A percentile compares a stretch with the other conserved stretches of the same genome.
phyloP scores from a whole-genome alignment of 2,113 vertebrate species.

The Crocuta crocuta region DNA sequence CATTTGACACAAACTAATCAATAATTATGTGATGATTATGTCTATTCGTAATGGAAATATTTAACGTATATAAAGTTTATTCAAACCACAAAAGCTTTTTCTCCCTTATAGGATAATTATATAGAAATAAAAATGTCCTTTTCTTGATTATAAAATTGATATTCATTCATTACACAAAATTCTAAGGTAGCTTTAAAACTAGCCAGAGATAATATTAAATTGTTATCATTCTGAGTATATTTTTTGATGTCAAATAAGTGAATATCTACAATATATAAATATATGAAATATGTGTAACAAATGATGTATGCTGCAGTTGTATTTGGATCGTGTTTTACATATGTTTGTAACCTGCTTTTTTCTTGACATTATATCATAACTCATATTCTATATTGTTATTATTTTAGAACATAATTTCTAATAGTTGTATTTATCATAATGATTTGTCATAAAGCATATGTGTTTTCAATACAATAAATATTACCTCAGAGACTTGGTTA shows the following conservation, averaged over 20 bases:
- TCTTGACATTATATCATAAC: not conserved
- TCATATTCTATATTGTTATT: not conserved
- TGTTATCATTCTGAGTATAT: not conserved
- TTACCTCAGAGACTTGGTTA: not conserved
- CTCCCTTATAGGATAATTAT: not conserved
- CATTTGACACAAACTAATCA: not conserved
- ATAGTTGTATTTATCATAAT: not conserved
- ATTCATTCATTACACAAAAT: not conserved
- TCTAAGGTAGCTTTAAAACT: not conserved
- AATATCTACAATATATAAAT: not conserved
- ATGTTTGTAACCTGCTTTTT: not conserved
- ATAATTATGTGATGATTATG: not conserved
- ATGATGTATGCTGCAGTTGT: not conserved
- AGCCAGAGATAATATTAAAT: not conserved
- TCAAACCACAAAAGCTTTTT: not conserved
- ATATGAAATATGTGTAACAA: not conserved
- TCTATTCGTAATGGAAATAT: not conserved
- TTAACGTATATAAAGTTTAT: not conserved
- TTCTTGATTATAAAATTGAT: conserved; percentile 20
- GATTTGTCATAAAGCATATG: not conserved
- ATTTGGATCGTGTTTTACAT: not conserved
- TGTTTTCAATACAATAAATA: not conserved
- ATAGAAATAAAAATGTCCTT: not conserved
- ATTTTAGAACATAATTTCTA: not conserved
- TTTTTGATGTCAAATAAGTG: not conserved